Evolutionary conservation across 1,140 invertebrate genomes (phyloP).

Genomic region (Nasonia giraulti): DNA sequence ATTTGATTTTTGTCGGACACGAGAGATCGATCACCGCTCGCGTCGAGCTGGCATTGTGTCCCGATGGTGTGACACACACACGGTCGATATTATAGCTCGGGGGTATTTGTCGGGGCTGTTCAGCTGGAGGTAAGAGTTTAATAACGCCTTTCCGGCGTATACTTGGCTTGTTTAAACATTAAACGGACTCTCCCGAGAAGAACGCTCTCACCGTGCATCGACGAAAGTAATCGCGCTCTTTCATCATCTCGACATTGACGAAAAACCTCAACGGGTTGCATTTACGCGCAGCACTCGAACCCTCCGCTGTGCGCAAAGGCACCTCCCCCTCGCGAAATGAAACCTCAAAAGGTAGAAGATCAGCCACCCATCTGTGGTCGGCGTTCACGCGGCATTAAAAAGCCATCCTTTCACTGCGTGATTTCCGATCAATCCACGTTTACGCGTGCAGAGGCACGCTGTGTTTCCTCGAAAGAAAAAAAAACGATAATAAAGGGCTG

Average conservation of each 20-base stretch:
- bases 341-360: not conserved
- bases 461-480: not conserved
- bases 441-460: not conserved
- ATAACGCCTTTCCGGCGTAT: too few species aligned
- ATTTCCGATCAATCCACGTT: not conserved
- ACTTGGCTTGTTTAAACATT: too few species aligned
- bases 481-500: not conserved
- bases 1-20: not conserved
- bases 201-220: too few species aligned
- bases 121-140: too few species aligned
- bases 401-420: not conserved
- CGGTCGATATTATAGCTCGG: too few species aligned
- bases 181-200: too few species aligned
- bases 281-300: not conserved
- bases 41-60: not conserved
- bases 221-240: not conserved
- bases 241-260: not conserved
- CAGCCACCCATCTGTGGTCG: not conserved
- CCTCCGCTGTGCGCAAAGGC: not conserved
- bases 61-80: not conserved
- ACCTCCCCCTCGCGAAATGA: not conserved
- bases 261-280: not conserved
- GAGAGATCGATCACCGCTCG: not conserved
- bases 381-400: not conserved
- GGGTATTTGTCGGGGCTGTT: too few species aligned